A percentile compares a stretch with the other conserved stretches of the same genome.
Conservation (phyloP, 2,888 invertebrate species). For the Cantharis lateralis region DNA sequence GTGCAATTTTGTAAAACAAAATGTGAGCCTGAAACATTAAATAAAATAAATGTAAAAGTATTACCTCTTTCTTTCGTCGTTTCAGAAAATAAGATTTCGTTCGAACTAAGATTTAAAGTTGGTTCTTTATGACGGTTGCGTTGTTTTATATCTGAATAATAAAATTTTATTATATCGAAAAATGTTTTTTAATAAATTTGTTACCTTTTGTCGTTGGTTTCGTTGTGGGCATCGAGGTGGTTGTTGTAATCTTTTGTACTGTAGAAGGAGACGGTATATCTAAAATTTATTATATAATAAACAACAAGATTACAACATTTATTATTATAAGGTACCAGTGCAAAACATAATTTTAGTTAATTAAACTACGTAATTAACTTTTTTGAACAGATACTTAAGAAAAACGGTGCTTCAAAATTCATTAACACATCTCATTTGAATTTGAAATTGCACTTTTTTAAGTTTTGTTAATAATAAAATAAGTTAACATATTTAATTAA, state of each 20-base stretch:
- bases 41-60: conserved; percentile 9
- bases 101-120: conserved; percentile 42
- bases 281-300: conserved; percentile 28
- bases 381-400: neutral
- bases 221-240: conserved; percentile 37
- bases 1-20: conserved; percentile 14
- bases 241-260: conserved; percentile 39
- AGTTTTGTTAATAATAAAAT: neutral
- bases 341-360: neutral
- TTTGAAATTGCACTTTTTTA: neutral
- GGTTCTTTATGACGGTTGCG: conserved; percentile 44
- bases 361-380: neutral
- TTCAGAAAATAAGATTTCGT: conserved; percentile 49
- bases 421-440: neutral
- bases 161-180: neutral
- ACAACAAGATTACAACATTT: neutral
- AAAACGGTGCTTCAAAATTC: neutral
- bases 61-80: conserved; percentile 49
- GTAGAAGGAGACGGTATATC: conserved; percentile 50
- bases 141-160: conserved; percentile 42
- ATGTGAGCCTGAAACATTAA: conserved; percentile 7
- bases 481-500: neutral
- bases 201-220: conserved; percentile 43
- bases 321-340: neutral
- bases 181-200: neutral